Evolutionary conservation across 2,113 vertebrate species (phyloP), one percentile per base, ranked within the genome.

Genomic region (Heterotilapia buettikoferi): DNA sequence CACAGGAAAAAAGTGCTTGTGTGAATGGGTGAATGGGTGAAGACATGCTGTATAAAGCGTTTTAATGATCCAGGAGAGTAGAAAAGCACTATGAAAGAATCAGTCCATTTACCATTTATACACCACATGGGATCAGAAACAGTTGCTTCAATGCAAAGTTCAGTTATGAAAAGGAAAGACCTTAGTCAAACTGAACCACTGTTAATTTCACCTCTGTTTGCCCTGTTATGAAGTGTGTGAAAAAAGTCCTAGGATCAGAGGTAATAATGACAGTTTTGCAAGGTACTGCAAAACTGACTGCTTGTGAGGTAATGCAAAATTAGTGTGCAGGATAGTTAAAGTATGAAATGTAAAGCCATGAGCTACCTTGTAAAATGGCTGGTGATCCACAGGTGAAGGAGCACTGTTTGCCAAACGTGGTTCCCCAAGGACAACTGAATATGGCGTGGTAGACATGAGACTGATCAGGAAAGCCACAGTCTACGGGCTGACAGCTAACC

Each of bases 331-430:
- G 6, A 76, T 29, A 45, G 68, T 26, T 26, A 7, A 73, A 73
- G 40, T 26, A 73, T 18, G 40, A 45, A 0, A 26, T 11, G 9
- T 50, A 31, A 76, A 83, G 4, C 16, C 21, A 2, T 26, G n/a
- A 38, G 73, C 88, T 96, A 99, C 99, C 99, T 97, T 98, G 98
- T 66, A 99, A 96, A 87, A 97, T 98, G 76, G 98, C 97, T 29
- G 99, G 99, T n/a, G 97, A 92, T n/a, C 97, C 95, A 92, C 99
- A 99, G 81, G 97, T 96, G 88, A 99, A 97, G 13, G 95, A 98
- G 80, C 98, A 99, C 47, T 95, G 96, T 93, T 98, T 97, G 71
- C 96, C 95, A 84, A 97, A 98, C 3, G 89, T 95, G 3, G 98
- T 99, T 24, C 99, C 98, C 82, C 92, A 87, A 1, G 96, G 96